Evolutionary conservation across 2,113 vertebrate species (phyloP).

Genomic region (Ictalurus furcatus): DNA sequence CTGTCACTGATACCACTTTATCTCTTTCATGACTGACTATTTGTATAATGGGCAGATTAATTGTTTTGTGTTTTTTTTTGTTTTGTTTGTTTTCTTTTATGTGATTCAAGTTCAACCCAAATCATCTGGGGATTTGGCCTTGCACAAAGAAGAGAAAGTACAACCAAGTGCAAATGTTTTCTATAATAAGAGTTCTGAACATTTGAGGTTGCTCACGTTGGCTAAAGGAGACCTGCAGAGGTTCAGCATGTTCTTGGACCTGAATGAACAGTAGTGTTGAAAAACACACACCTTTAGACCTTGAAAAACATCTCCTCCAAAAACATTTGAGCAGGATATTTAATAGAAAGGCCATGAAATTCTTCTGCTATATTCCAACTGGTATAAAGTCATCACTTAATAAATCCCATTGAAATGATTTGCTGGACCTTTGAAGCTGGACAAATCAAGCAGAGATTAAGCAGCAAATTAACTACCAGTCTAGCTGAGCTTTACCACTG

Average conservation of each 20-base stretch:
- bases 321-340: not conserved
- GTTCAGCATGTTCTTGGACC: slow-evolving; percentile 16
- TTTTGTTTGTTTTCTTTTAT: not conserved
- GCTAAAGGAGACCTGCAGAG: not conserved
- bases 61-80: not conserved
- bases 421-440: not conserved
- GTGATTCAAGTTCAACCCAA: not conserved
- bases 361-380: not conserved
- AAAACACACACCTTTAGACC: slow-evolving; percentile 12
- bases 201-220: not conserved
- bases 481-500: slow-evolving; percentile 23
- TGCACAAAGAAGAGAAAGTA: not conserved
- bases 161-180: slow-evolving; percentile 24
- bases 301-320: not conserved
- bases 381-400: not conserved
- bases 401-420: not conserved
- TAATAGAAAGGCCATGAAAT: not conserved
- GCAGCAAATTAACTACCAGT: not conserved
- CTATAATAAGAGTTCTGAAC: slow-evolving; percentile 12
- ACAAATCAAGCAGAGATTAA: not conserved
- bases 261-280: not conserved
- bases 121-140: slow-evolving; percentile 1
- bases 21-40: not conserved
- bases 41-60: not conserved
- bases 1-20: not conserved